These are phyloP conservation scores for Cyprinodon variegatus DNA, from an alignment of 2,113 vertebrate species.

Conservation along the genomic window DNA sequence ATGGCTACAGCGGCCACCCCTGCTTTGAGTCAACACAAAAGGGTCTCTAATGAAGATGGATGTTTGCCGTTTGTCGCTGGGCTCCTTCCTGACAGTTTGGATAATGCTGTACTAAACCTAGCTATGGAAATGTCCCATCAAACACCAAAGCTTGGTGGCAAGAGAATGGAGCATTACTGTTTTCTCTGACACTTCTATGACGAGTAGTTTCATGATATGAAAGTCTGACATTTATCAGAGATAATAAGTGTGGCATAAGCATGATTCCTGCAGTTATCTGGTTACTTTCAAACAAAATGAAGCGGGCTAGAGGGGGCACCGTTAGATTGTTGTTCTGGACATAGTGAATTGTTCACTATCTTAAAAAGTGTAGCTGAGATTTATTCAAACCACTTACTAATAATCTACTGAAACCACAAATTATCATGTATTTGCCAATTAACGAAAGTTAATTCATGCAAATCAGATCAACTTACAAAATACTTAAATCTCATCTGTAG, in stretches of 20 bases:
- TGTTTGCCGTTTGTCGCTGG: conserved; percentile 8
- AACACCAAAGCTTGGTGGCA: neutral
- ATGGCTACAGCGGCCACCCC: conserved; percentile 28
- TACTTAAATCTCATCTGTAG: too few relatives aligned
- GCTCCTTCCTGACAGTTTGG: neutral
- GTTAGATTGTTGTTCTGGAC: too few relatives aligned
- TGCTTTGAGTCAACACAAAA: conserved; percentile 33
- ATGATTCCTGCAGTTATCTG: neutral
- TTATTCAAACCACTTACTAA: too few relatives aligned
- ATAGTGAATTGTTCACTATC: too few relatives aligned
- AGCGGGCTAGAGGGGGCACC: too few relatives aligned
- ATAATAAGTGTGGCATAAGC: neutral
- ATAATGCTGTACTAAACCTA: neutral
- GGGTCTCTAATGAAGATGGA: conserved; percentile 25
- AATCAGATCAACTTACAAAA: too few relatives aligned
- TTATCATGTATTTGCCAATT: too few relatives aligned
- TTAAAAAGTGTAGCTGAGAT: too few relatives aligned
- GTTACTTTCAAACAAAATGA: neutral
- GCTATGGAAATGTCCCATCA: neutral
- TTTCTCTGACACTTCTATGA: neutral
- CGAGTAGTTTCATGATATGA: neutral
- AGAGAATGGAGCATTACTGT: neutral
- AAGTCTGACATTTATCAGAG: neutral
- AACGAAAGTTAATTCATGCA: too few relatives aligned
- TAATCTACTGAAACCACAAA: too few relatives aligned